Evolutionary conservation across 2,888 invertebrate species (phyloP), one percentile per base, ranked within the genome.

Genomic region (Epinotia demarniana): DNA sequence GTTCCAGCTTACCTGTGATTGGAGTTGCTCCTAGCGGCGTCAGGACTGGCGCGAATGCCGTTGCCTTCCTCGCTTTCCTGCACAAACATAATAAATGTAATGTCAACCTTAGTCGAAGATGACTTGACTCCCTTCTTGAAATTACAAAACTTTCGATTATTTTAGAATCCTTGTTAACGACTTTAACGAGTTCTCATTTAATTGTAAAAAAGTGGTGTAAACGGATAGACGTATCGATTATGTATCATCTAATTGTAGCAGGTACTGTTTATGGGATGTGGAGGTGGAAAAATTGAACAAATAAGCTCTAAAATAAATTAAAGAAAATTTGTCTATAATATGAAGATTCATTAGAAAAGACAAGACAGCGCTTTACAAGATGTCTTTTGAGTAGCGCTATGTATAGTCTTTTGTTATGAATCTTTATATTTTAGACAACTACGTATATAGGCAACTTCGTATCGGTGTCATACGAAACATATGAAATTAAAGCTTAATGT

Each of bases 21-120:
- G 9, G 91, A 89, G 78, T 89, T 87, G 77, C 85, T 87, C 71
- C 90, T 81, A 3, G 86, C 87, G 0, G 89, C 87, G 33, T 94
- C 93, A n/a, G 93, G 93, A 78, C 93, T 93, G 71, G 87, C 85
- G 79, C 91, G 81, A n/a, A 89, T 86, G 16, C 90, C 87, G 60
- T 88, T 90, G 5, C 86, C 88, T 61, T 92, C 92, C 1, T 94
- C 93, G 18, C 81, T 83, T 13, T 93, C 92, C 92, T 92, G 83
- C 76, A 80, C 71, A 81, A 73, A 77, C 77, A 77, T 6, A 49
- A 27, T 33, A 27, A 11, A 49, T 23, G 8, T n/a, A 18, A 63
- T 39, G 11, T 49, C n/a, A 33, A n/a, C 2, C 33, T 33, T 3
- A 60, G 13, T 13, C 13, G 0, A 16, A n/a, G 9, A 33, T 1